Base-by-base conservation (phyloP, 2,888 invertebrate genomes). In the Lucinisca nassula region DNA sequence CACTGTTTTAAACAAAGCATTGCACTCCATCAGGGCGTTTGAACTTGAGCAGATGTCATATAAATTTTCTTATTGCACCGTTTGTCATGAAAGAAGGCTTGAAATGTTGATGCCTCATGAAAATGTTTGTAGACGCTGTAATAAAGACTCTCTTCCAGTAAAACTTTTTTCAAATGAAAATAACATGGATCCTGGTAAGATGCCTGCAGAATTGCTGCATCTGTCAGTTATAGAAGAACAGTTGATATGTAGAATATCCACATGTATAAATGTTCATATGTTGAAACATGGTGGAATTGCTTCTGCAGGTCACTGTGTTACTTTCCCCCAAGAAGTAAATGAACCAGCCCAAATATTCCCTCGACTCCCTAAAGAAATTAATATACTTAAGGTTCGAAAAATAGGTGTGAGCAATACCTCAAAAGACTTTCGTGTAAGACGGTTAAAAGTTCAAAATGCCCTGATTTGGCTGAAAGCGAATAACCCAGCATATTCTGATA, bases 261-360 rank as follows among this genome's bases (percentile, higher is more conserved):
- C 77, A 1, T 49, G 72, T 40, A 87, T 78, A 21, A 49, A 84
- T 79, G 55, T 84, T 55, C 73, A 79, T 38, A 75, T 87, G 79
- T 40, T 83, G 6, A 86, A 79, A 45, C 87, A 89, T 85, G 91
- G 91, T 30, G 89, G 87, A 14, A 84, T 89, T n/a, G 89, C 77
- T 37, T 70, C 90, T 10, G 85, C 72, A 79, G 84, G 89, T 21
- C 89, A 89, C 38, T 91, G 89, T 80, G 84, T 87, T 24, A 80
- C 89, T 3, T 89, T 89, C 78, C 89, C 89, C 4, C 85, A 90
- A 70, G 81, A 82, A 12, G 35, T 90, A n/a, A 83, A 80, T 79
- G 83, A 87, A 73, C 90, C 90, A 21, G 87, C 85, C 0, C 51
- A 74, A 35, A 70, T 81, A 0, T 55, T 70, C 27, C 76, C 38